Conservation (phyloP, 64 coral and sea anemone species). For the Pocillopora damicornis region DNA sequence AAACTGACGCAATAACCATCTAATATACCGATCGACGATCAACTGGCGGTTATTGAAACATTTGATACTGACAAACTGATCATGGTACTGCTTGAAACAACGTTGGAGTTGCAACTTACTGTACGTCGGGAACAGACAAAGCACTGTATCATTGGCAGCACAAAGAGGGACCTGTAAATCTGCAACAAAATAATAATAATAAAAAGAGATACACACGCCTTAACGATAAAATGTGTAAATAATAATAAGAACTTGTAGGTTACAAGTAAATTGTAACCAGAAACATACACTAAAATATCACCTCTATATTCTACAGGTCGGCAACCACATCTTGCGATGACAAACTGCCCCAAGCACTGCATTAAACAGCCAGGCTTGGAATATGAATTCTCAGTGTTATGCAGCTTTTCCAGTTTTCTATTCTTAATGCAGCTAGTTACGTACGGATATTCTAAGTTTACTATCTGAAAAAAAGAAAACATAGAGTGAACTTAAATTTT, state of each 20-base stretch:
- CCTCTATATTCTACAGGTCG: slow-evolving; percentile 27
- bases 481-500: background rate
- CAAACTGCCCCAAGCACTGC: slow-evolving; percentile 1
- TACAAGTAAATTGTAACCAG: background rate
- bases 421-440: background rate
- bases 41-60: too few species aligned
- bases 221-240: background rate
- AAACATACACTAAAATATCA: background rate
- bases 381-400: background rate
- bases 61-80: background rate
- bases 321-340: slow-evolving; percentile 2
- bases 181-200: background rate
- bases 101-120: background rate
- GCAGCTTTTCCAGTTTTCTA: background rate
- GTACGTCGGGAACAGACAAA: slow-evolving; percentile 5
- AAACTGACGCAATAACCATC: too few species aligned
- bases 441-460: background rate
- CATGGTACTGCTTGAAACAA: background rate
- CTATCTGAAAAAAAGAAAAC: slow-evolving; percentile 2
- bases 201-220: background rate
- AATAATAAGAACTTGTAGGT: background rate
- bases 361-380: slow-evolving; percentile 26
- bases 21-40: too few species aligned
- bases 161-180: background rate
- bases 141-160: background rate